Percentiles rank a stretch among this genome's conserved stretches.
phyloP scores from a whole-genome alignment of 35 echinoderm and acorn worm genomes.

The Acanthaster planci region DNA sequence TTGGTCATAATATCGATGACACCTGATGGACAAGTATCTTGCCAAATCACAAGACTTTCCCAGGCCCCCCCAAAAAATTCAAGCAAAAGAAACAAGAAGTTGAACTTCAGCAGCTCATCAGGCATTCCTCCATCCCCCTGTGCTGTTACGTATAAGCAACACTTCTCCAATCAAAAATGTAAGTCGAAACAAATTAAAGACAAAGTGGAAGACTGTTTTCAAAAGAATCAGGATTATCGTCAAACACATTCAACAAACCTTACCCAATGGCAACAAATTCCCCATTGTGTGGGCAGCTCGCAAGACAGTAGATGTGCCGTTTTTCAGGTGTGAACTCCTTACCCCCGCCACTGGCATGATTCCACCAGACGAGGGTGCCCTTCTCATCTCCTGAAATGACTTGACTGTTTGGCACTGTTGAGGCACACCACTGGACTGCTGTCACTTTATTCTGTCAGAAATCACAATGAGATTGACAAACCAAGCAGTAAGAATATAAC shows the following conservation, averaged over 20 bases:
- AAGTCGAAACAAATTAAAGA: neutral
- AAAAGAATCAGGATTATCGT: neutral
- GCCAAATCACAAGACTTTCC: no score
- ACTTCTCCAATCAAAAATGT: neutral
- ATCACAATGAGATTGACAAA: neutral
- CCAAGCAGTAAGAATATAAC: neutral
- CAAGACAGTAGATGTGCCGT: constrained; percentile 49
- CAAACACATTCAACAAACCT: neutral
- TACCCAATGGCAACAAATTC: constrained; percentile 69
- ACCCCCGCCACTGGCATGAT: constrained; percentile 43
- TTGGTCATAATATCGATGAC: no score
- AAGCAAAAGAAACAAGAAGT: no score
- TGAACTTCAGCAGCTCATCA: neutral
- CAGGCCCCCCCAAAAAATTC: no score
- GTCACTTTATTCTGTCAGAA: constrained; percentile 77
- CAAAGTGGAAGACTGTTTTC: neutral
- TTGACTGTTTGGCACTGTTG: constrained; percentile 37
- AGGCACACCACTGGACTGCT: constrained; percentile 60
- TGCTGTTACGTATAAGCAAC: neutral
- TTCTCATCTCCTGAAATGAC: constrained; percentile 86
- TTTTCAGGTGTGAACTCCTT: constrained; percentile 69
- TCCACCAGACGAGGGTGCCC: constrained; percentile 81
- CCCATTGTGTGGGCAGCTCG: constrained; percentile 49
- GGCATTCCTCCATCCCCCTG: neutral
- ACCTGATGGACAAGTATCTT: no score